A percentile compares a stretch with the other conserved stretches of the same genome.
phyloP scores from a whole-genome alignment of 2,888 invertebrate genomes.

The Pterobdella sp. region DNA sequence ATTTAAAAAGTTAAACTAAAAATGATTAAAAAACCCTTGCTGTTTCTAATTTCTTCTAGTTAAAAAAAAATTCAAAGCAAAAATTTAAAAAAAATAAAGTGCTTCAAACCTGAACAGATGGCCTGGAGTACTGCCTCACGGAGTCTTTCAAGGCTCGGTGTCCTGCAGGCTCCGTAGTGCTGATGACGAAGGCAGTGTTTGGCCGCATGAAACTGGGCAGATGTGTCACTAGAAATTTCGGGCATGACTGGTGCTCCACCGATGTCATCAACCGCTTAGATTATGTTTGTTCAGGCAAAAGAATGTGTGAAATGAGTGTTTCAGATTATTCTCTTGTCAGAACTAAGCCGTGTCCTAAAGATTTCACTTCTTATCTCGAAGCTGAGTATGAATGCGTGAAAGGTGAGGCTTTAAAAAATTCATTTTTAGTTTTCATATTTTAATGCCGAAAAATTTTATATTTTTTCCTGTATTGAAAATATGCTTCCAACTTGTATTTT shows the following conservation, averaged over 20 bases:
- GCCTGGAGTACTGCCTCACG: slow-evolving; percentile 32
- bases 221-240: slow-evolving; percentile 35
- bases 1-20: too few species aligned
- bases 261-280: slow-evolving; percentile 35
- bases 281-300: slow-evolving; percentile 34
- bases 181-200: slow-evolving; percentile 30
- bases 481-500: too few species aligned
- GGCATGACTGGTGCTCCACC: slow-evolving; percentile 32
- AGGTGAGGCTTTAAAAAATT: slow-evolving; percentile 34
- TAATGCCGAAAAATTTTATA: too few species aligned
- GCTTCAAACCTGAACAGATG: too few species aligned
- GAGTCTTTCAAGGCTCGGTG: slow-evolving; percentile 33
- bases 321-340: slow-evolving; percentile 35
- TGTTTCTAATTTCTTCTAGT: too few species aligned
- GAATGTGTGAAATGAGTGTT: slow-evolving; percentile 35
- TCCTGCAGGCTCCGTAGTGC: slow-evolving; percentile 22
- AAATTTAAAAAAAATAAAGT: too few species aligned
- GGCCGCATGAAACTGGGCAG: slow-evolving; percentile 34
- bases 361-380: slow-evolving; percentile 37
- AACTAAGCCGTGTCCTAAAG: slow-evolving; percentile 38
- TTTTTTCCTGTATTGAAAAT: too few species aligned
- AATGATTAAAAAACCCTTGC: too few species aligned
- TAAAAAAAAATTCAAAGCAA: too few species aligned
- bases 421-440: too few species aligned
- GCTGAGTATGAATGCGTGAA: slow-evolving; percentile 34